phyloP scores from a whole-genome alignment of 1,140 invertebrate species.

The Procambarus clarkii region DNA sequence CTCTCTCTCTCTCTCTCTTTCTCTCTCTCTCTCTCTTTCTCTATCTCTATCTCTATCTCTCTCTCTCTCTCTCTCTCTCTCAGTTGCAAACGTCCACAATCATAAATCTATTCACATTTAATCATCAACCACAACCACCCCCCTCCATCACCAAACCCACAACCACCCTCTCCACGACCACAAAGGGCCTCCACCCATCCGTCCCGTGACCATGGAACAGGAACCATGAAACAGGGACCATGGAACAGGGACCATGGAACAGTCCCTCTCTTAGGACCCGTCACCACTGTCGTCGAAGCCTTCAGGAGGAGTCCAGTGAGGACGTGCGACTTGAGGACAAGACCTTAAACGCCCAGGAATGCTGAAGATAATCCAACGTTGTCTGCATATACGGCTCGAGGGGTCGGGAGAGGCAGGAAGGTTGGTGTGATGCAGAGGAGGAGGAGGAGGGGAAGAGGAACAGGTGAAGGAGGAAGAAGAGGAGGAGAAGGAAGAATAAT shows the following conservation, averaged over 20 bases:
- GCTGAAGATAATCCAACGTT: background rate
- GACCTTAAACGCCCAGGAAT: background rate
- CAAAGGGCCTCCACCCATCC: background rate
- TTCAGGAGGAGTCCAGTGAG: background rate
- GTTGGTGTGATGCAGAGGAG: background rate
- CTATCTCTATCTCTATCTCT: conserved; percentile 25
- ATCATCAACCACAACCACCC: background rate
- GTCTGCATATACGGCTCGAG: background rate
- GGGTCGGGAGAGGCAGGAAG: background rate
- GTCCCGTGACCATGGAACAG: background rate
- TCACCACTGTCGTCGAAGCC: background rate
- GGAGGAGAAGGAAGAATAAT: too few species aligned
- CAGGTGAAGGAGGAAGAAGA: background rate
- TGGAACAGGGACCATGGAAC: too few species aligned
- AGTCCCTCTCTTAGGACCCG: too few species aligned
- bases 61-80: conserved; percentile 32
- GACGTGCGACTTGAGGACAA: background rate
- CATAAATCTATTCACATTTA: background rate
- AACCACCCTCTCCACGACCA: background rate
- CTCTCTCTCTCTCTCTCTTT: too few species aligned
- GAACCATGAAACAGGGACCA: too few species aligned
- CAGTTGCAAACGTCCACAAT: background rate
- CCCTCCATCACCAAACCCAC: background rate
- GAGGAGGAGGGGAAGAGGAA: background rate
- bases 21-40: conserved; percentile 5